Evolutionary conservation across 2,797 vertebrate species (phyloP), one percentile per base, ranked within the genome.

Genomic region (Melanotaenia trifasciata): DNA sequence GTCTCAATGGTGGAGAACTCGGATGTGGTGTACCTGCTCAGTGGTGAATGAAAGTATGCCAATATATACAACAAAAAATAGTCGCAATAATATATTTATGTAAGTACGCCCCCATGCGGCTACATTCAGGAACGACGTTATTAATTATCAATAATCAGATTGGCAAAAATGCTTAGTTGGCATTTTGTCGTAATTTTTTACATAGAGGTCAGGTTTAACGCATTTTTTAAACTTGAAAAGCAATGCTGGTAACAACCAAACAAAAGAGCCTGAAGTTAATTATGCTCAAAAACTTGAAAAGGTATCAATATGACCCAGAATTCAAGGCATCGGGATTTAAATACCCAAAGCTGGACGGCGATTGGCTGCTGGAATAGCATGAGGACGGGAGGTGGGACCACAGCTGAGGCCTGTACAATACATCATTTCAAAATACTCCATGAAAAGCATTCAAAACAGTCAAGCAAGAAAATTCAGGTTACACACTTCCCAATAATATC

Each of bases 101-200:
- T 33, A 20, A 53, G 62, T 24, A 13, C 26, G 81, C 81, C 84
- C 50, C 32, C 89, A 3, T 8, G 67, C 84, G 89, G 70, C 18
- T 1, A 53, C 0, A 4, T 1, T 0, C 0, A 5, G 26, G 28
- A 72, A 78, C 45, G 32, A 30, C 54, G 28, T 0, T 11, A 13
- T 36, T 10, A 28, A 26, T 20, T 18, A 12, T 63, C 10, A 18
- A 57, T 35, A 9, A 60, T 45, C 16, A 45, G 16, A 45, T 43
- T 43, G 14, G 16, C 3, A 1, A 11, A 16, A 16, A 16, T 18
- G 40, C 1, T 4, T 43, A 43, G 40, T 43, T 43, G 40, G 40
- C 16, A 14, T 36, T 36, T 36, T 10, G 35, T 20, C 0, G 43
- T 45, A 16, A 45, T 18, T 45, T 45, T 18, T 45, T 45, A 18